phyloP scores from a whole-genome alignment of 2,888 invertebrate genomes.

The Lochmaea capreae region DNA sequence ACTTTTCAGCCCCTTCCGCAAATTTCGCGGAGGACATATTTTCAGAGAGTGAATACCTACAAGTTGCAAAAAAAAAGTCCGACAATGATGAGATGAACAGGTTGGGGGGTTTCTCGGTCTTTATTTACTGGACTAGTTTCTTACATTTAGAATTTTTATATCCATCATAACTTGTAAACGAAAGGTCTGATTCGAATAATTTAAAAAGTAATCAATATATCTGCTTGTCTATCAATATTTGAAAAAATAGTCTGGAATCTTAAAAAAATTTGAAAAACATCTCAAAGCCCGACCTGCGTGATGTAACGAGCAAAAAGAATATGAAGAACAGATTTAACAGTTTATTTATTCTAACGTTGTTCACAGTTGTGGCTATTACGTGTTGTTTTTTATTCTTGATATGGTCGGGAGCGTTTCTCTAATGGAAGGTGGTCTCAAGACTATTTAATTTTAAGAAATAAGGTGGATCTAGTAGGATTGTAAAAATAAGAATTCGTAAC shows the following conservation, averaged over 20 bases:
- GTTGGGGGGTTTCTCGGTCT: no score
- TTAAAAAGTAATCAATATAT: no score
- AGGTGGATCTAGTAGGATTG: conserved; percentile 9
- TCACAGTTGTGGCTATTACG: conserved; percentile 19
- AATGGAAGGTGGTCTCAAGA: conserved; percentile 18
- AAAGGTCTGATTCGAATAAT: no score
- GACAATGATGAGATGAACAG: no score
- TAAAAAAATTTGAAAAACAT: background rate
- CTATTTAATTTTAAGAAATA: conserved; percentile 20
- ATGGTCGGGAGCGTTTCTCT: conserved; percentile 8
- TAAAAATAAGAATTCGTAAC: conserved; percentile 1
- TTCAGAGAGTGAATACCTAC: no score
- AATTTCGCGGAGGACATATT: no score
- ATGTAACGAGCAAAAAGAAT: background rate
- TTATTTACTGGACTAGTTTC: no score
- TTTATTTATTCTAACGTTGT: conserved; percentile 21
- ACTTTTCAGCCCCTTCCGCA: no score
- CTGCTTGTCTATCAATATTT: no score
- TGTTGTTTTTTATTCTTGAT: conserved; percentile 17
- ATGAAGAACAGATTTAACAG: conserved; percentile 20
- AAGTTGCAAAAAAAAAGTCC: no score
- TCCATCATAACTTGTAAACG: no score
- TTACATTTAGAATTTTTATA: no score
- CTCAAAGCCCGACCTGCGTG: background rate
- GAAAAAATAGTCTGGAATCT: background rate